These are phyloP conservation scores for Anarsia innoxiella DNA, from an alignment of 2,888 invertebrate genomes.

Conservation along the genomic window DNA sequence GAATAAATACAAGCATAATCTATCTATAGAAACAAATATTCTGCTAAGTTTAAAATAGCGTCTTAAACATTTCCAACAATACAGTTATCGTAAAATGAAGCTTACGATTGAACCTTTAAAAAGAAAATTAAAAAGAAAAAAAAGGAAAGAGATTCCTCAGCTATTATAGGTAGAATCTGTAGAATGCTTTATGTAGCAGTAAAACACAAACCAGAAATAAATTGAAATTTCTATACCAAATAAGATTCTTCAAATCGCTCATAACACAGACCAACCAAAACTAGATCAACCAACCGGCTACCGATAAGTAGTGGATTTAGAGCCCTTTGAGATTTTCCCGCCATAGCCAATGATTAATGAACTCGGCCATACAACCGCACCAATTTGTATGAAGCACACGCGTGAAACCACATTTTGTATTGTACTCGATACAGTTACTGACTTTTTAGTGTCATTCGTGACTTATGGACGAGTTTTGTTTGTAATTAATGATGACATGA, in stretches of 20 bases:
- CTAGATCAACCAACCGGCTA: constrained; percentile 33
- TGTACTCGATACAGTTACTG: constrained; percentile 16
- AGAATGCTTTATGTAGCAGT: too few species aligned
- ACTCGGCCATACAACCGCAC: constrained; percentile 23
- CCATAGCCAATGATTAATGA: constrained; percentile 54
- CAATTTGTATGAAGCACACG: constrained; percentile 1
- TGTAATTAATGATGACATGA: constrained; percentile 5
- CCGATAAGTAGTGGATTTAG: constrained; percentile 58
- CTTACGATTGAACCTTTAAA: too few species aligned
- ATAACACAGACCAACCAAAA: constrained; percentile 23
- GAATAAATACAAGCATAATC: too few species aligned
- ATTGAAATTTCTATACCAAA: background rate
- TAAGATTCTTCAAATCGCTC: constrained; percentile 15
- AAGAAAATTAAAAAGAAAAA: too few species aligned
- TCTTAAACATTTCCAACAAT: too few species aligned
- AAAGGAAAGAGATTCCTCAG: too few species aligned
- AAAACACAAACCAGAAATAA: too few species aligned
- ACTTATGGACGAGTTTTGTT: too few species aligned
- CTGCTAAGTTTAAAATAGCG: too few species aligned
- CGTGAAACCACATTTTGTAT: background rate
- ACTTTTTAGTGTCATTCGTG: constrained; percentile 13
- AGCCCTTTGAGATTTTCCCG: constrained; percentile 35
- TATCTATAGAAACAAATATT: too few species aligned
- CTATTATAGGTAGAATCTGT: too few species aligned
- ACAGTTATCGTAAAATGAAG: too few species aligned